Evolutionary conservation across 2,113 vertebrate genomes (phyloP), one percentile per base, ranked within the genome.

Genomic region (Petaurus breviceps): DNA sequence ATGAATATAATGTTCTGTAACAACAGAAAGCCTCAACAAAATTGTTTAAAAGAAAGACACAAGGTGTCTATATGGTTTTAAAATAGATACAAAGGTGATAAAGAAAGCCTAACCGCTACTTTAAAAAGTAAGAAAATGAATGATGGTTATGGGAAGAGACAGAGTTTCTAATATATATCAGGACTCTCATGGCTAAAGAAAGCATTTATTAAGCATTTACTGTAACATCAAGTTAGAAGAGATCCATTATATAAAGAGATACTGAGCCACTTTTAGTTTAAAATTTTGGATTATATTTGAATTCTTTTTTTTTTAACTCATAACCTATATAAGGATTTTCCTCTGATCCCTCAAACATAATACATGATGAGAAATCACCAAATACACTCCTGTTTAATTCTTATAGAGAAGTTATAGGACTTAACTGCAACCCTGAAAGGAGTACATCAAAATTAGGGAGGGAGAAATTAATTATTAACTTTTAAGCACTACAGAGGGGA

Each of bases 281-380:
- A 89, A 94, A 94, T 91, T 90, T 96, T 94, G 93, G 9, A 94
- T 90, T 46, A 92, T 49, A 53, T 28, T 93, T 90, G 49, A 11
- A 95, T 61, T 91, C 52, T 92, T 84, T 95, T 90, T 10, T 68
- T 68, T 68, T 28, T 96, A 93, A 95, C 4, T 90, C 55, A 94
- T 3, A 24, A 54, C 51, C 51, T 95, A 51, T 92, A 92, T 6
- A 54, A 52, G 49, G 37, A 23, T 43, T 91, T 8, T 94, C 89
- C 84, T 90, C 10, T 90, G 52, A 26, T 95, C 92, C 50, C 92
- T 95, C 46, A 95, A 94, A 97, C 95, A 55, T 90, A 94, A 92
- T 25, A 90, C 51, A 28, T 93, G 43, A 94, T 77, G 47, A 92
- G 28, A 94, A 96, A 77, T 55, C 26, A 96, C 53, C 96, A 94